Evolutionary conservation across 2,888 invertebrate species (phyloP).

Genomic region (Allophyes oxyacanthae): DNA sequence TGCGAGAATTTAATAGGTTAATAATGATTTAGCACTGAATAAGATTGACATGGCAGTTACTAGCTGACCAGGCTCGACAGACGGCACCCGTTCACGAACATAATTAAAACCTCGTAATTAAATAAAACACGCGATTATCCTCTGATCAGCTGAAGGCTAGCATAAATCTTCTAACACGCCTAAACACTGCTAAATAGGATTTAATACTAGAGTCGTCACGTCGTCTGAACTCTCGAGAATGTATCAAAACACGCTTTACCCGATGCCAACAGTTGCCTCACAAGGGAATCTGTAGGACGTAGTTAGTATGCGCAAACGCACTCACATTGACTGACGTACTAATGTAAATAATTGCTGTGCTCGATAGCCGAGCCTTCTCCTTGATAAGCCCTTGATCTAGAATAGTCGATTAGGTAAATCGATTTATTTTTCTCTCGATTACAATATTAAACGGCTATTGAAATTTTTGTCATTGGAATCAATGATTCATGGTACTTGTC

Average conservation of each 20-base stretch:
- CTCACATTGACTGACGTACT: slow-evolving; percentile 38
- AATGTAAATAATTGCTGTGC: slow-evolving; percentile 56
- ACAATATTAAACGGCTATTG: slow-evolving; percentile 21
- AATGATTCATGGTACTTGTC: slow-evolving; percentile 6
- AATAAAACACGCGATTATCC: slow-evolving; percentile 33
- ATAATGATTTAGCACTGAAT: too few species aligned
- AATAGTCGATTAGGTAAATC: slow-evolving; percentile 54
- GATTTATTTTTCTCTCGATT: slow-evolving; percentile 44
- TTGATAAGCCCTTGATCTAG: slow-evolving; percentile 71
- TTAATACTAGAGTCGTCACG: slow-evolving; percentile 34
- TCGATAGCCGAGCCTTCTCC: slow-evolving; percentile 60
- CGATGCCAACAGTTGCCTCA: slow-evolving; percentile 71
- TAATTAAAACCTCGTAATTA: slow-evolving; percentile 29
- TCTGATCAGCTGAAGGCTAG: slow-evolving; percentile 37
- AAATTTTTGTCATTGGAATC: slow-evolving; percentile 21
- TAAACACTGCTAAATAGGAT: slow-evolving; percentile 19
- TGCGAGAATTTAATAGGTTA: too few species aligned
- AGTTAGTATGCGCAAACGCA: slow-evolving; percentile 72
- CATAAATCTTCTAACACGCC: slow-evolving; percentile 40
- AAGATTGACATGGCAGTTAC: too few species aligned
- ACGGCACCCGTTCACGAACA: too few species aligned
- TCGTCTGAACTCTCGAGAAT: slow-evolving; percentile 38
- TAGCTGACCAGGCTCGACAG: too few species aligned
- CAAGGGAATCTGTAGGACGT: slow-evolving; percentile 69
- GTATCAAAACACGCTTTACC: slow-evolving; percentile 39